Evolutionary conservation across 2,113 vertebrate species (phyloP).

Genomic region (Solenodon paradoxus): DNA sequence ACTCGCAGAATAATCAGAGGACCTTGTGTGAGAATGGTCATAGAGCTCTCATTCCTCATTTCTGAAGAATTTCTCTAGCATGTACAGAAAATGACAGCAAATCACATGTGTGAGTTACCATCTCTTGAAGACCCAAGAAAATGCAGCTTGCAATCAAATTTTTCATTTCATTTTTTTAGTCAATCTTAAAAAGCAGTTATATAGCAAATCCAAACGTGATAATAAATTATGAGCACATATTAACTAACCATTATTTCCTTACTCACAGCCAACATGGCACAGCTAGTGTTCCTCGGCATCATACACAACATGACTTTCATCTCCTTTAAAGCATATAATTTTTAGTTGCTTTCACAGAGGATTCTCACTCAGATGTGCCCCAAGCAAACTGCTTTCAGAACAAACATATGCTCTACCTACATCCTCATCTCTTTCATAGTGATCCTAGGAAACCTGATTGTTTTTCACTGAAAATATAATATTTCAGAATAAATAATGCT

Average conservation of each 20-base stretch:
- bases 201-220: background rate
- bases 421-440: background rate
- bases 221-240: background rate
- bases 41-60: background rate
- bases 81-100: background rate
- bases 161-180: background rate
- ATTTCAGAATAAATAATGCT: background rate
- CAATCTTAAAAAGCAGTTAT: background rate
- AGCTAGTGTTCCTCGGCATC: background rate
- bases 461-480: background rate
- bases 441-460: background rate
- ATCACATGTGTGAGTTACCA: background rate
- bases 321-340: background rate
- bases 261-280: background rate
- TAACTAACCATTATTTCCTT: background rate
- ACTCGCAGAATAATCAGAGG: background rate
- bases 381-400: background rate
- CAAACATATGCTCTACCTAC: background rate
- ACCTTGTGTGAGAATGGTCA: background rate
- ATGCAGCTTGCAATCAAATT: background rate
- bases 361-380: background rate
- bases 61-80: background rate
- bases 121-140: background rate
- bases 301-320: background rate
- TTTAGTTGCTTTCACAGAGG: background rate